Conservation (phyloP, 2,888 invertebrate species). For the Melieria crassipennis region DNA sequence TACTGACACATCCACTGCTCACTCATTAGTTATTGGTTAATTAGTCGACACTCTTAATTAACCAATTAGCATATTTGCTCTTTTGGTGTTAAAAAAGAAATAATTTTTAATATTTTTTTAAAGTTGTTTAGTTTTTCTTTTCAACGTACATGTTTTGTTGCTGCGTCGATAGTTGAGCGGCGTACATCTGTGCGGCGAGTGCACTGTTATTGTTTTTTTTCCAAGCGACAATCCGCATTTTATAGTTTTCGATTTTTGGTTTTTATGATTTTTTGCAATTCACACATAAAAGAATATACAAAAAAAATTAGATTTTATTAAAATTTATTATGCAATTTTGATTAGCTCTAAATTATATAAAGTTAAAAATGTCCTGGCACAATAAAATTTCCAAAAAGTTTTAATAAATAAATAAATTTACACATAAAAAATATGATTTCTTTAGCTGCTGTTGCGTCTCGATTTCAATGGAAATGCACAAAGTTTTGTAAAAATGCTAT, state of each 20-base stretch:
- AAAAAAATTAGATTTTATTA: slow-evolving; percentile 42
- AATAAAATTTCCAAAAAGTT: slow-evolving; percentile 54
- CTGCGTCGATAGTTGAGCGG: slow-evolving; percentile 90
- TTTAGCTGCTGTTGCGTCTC: no score
- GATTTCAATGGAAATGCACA: no score
- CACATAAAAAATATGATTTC: no score
- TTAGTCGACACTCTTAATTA: no score
- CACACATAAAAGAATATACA: slow-evolving; percentile 41
- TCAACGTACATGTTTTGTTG: slow-evolving; percentile 92
- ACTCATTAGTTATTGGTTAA: no score
- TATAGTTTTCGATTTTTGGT: slow-evolving; percentile 23
- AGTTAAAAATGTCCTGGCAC: slow-evolving; percentile 62
- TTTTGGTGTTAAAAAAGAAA: background rate
- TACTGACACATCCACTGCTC: no score
- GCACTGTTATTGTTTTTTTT: slow-evolving; percentile 70
- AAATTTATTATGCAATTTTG: slow-evolving; percentile 38
- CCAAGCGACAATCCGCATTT: slow-evolving; percentile 40
- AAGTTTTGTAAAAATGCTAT: no score
- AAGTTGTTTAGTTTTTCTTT: slow-evolving; percentile 16
- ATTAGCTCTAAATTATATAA: slow-evolving; percentile 35
- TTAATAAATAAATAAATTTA: slow-evolving; percentile 1
- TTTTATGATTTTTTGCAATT: slow-evolving; percentile 5
- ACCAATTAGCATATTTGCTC: background rate
- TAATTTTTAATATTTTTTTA: background rate
- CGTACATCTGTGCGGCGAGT: slow-evolving; percentile 97